Conservation (phyloP, 2,888 invertebrate species). For the Aquatica leii region DNA sequence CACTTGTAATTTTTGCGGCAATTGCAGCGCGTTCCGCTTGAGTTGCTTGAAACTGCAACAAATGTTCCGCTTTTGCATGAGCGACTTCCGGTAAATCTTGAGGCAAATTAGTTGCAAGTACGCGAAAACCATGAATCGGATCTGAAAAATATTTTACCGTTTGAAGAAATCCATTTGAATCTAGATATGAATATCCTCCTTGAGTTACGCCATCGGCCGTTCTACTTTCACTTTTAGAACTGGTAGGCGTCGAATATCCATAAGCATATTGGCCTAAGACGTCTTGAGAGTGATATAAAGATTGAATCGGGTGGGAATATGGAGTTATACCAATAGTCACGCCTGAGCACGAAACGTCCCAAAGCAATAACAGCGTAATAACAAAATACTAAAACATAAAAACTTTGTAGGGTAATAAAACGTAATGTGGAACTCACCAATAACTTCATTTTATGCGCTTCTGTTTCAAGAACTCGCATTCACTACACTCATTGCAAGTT, state of each 20-base stretch:
- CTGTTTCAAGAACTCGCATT: constrained; percentile 45
- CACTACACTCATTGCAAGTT: constrained; percentile 39
- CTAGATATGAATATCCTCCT: constrained; percentile 75
- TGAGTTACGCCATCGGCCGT: constrained; percentile 69
- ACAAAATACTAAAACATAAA: constrained; percentile 13
- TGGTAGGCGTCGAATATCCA: constrained; percentile 72
- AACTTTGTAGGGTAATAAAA: background rate
- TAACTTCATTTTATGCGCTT: constrained; percentile 44
- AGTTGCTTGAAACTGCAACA: constrained; percentile 52
- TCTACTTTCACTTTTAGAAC: constrained; percentile 70
- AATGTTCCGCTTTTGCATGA: constrained; percentile 54
- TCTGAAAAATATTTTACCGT: constrained; percentile 72
- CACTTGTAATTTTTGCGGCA: constrained; percentile 23
- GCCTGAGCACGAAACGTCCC: constrained; percentile 51
- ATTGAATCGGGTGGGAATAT: constrained; percentile 55
- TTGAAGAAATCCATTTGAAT: constrained; percentile 70
- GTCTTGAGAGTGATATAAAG: constrained; percentile 66
- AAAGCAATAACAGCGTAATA: constrained; percentile 23
- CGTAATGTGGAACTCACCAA: constrained; percentile 42
- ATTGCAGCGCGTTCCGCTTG: constrained; percentile 51
- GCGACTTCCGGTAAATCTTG: constrained; percentile 58
- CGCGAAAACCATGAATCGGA: constrained; percentile 70
- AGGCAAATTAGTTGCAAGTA: constrained; percentile 72
- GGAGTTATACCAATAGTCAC: constrained; percentile 57
- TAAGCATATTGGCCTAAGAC: constrained; percentile 67